Base-by-base conservation (phyloP, 2,113 vertebrate genomes). In the Tetrax tetrax region DNA sequence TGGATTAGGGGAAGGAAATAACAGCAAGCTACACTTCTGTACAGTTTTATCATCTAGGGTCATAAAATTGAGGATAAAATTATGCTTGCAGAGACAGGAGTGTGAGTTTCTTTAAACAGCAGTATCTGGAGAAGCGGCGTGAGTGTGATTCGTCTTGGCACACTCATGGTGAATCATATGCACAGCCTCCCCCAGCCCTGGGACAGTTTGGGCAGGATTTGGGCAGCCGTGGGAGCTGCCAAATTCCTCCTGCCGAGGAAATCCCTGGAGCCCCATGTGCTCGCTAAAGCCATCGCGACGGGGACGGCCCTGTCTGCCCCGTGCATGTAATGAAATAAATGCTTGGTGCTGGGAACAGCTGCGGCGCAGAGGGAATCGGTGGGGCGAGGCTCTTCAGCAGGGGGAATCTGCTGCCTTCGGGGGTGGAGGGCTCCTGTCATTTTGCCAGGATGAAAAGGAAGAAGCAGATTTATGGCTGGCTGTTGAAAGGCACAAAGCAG, bases 401-500 rank as follows among this genome's bases (percentile, higher is more conserved):
- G 18, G 37, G 81, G 43, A 78, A 85, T 43, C 41, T 70, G 64
- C 60, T 87, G 69, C 47, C 47, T 66, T 77, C 38, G 41, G 18
- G 51, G 33, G 7, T 60, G 17, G 53, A 84, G 54, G n/a, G 21
- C 27, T 91, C 47, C 45, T 60, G 38, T 41, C 25, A 2, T 47
- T 38, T 47, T 48, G 50, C 63, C 7, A 9, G 64, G 61, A 37
- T 38, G 53, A 25, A 91, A 82, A 93, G 45, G 66, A 87, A 83
- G 65, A 8, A 68, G 57, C 29, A 84, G 89, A 91, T 96, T 94
- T 83, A 83, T 64, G 48, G 65, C n/a, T 75, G 66, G 35, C 43
- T 91, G 50, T 45, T 60, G 89, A 87, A 91, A 87, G 66, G 61
- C 45, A 64, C 48, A 41, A 24, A 84, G 48, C 31, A 93, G 66